Evolutionary conservation across 2,888 invertebrate species (phyloP).

Genomic region (Dynastes hyllus): DNA sequence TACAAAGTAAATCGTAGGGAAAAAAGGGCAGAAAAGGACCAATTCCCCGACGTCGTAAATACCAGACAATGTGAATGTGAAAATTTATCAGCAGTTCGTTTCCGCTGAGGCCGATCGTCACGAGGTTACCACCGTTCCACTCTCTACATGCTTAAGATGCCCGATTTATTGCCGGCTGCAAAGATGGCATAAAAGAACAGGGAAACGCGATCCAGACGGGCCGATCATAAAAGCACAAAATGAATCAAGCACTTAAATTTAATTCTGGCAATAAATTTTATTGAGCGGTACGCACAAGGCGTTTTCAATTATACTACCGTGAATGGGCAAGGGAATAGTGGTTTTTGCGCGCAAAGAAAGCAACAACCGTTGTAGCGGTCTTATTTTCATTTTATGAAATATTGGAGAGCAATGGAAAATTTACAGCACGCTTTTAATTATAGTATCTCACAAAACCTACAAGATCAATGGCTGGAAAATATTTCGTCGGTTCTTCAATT

Average conservation of each 20-base stretch:
- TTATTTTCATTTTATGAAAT: slow-evolving; percentile 17
- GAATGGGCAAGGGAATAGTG: slow-evolving; percentile 23
- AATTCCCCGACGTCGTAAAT: slow-evolving; percentile 36
- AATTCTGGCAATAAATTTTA: slow-evolving; percentile 59
- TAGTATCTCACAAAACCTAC: not conserved
- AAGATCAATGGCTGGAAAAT: too few relatives aligned
- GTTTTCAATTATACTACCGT: slow-evolving; percentile 44
- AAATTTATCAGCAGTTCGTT: slow-evolving; percentile 41
- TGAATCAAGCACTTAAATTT: slow-evolving; percentile 59
- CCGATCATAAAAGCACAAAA: slow-evolving; percentile 54
- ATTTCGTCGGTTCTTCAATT: too few relatives aligned
- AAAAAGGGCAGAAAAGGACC: slow-evolving; percentile 11
- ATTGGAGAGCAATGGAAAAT: slow-evolving; percentile 5
- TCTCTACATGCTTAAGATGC: slow-evolving; percentile 34
- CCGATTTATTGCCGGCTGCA: slow-evolving; percentile 36
- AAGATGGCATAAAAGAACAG: slow-evolving; percentile 43
- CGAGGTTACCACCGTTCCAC: slow-evolving; percentile 30
- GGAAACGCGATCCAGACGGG: slow-evolving; percentile 43
- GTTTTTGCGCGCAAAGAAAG: slow-evolving; percentile 6
- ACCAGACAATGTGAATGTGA: slow-evolving; percentile 46
- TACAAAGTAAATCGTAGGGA: slow-evolving; percentile 43
- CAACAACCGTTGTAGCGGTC: slow-evolving; percentile 4
- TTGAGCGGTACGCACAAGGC: slow-evolving; percentile 49
- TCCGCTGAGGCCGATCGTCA: slow-evolving; percentile 38
- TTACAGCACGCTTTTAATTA: slow-evolving; percentile 3